These are phyloP conservation scores for Bos javanicus DNA, from an alignment of 2,113 vertebrate species.

Conservation along the genomic window DNA sequence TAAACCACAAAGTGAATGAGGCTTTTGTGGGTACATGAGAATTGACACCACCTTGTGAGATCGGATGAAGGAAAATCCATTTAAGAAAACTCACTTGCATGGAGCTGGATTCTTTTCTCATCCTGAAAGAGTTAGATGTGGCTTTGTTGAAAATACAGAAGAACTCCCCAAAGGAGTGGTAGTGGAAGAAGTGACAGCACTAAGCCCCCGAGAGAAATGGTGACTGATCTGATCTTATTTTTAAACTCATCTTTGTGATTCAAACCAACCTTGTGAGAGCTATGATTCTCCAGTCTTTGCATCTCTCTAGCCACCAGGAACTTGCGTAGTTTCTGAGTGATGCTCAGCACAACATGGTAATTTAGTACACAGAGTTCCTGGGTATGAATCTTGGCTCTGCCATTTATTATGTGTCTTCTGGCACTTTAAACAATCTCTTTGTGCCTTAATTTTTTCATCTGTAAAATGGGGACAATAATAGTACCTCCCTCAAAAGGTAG, in stretches of 20 bases:
- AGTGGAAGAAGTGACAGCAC: neutral
- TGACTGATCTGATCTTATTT: neutral
- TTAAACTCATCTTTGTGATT: neutral
- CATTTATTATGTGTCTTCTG: neutral
- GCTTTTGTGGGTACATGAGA: neutral
- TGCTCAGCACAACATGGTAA: neutral
- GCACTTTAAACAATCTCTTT: neutral
- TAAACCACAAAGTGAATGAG: neutral
- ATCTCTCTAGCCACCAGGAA: neutral
- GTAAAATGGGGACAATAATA: neutral
- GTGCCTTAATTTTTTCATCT: neutral
- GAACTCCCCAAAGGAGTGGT: neutral
- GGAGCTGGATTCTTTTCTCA: neutral
- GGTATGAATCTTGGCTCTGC: neutral
- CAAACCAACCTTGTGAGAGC: neutral
- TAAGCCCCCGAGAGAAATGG: neutral
- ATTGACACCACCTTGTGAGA: neutral
- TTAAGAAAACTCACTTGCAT: neutral
- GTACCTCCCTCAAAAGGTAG: neutral
- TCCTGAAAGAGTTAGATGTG: neutral
- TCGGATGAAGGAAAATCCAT: neutral
- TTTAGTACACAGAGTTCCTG: neutral
- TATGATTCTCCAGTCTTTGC: neutral
- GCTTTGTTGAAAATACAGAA: neutral
- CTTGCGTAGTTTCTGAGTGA: neutral